Conservation (phyloP, 2,888 invertebrate genomes). For the Glyphotaelius pellucidus region DNA sequence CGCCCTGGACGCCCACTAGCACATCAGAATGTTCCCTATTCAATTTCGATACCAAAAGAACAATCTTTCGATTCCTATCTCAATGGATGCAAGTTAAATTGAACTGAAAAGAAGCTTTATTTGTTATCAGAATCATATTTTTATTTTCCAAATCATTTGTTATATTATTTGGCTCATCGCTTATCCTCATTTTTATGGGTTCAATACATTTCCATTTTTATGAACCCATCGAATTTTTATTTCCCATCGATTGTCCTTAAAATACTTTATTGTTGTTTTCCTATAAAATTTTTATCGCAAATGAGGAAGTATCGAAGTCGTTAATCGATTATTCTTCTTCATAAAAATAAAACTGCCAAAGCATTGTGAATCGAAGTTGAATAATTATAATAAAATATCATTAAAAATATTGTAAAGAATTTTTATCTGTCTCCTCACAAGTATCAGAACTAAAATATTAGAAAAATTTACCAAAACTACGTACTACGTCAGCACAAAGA, state of each 20-base stretch:
- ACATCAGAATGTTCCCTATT: no score
- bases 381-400: not conserved
- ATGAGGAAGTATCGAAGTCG: not conserved
- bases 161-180: not conserved
- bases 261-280: not conserved
- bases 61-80: not conserved
- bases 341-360: not conserved
- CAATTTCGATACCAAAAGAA: no score
- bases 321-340: not conserved
- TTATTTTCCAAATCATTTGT: not conserved
- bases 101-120: not conserved
- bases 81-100: not conserved
- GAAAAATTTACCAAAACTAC: no score
- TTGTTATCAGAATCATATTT: not conserved
- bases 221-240: not conserved
- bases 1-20: no score
- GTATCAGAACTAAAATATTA: no score
- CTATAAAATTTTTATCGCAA: not conserved
- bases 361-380: not conserved
- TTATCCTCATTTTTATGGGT: not conserved
- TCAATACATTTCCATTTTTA: not conserved
- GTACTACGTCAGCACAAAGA: no score
- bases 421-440: no score
- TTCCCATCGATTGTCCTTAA: not conserved
- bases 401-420: not conserved